Evolutionary conservation across 2,797 vertebrate genomes (phyloP).

Genomic region (Coendou prehensilis): DNA sequence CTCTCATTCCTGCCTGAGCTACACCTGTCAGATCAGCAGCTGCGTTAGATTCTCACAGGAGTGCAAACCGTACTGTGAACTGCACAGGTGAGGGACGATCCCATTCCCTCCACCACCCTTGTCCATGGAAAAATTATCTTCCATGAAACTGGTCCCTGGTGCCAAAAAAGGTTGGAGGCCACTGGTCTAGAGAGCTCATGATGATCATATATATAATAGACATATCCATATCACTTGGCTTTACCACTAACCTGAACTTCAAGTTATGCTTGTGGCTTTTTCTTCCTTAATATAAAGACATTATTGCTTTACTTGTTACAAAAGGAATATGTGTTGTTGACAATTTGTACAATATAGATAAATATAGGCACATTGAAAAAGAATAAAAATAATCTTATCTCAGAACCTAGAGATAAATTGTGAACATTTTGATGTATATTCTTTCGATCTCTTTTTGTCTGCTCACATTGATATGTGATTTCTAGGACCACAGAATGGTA

Average conservation of each 20-base stretch:
- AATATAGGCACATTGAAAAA: neutral
- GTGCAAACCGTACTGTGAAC: neutral
- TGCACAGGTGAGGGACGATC: neutral
- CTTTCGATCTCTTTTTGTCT: neutral
- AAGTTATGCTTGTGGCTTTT: neutral
- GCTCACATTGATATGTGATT: accelerated
- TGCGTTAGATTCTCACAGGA: neutral
- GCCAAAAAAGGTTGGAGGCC: neutral
- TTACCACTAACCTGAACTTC: neutral
- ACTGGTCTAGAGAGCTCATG: neutral
- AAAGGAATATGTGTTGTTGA: neutral
- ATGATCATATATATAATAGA: neutral
- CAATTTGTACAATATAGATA: neutral
- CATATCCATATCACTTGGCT: neutral
- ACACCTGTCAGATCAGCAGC: neutral
- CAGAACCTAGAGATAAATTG: neutral
- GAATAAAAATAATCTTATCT: neutral
- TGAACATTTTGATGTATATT: neutral
- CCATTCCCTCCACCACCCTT: neutral
- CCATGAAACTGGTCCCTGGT: neutral
- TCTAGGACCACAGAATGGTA: too few relatives aligned
- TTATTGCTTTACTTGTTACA: neutral
- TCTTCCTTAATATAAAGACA: neutral
- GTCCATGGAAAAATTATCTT: neutral
- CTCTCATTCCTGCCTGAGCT: neutral